Conservation (phyloP, 2,113 vertebrate species). For the Hylia prasina region DNA sequence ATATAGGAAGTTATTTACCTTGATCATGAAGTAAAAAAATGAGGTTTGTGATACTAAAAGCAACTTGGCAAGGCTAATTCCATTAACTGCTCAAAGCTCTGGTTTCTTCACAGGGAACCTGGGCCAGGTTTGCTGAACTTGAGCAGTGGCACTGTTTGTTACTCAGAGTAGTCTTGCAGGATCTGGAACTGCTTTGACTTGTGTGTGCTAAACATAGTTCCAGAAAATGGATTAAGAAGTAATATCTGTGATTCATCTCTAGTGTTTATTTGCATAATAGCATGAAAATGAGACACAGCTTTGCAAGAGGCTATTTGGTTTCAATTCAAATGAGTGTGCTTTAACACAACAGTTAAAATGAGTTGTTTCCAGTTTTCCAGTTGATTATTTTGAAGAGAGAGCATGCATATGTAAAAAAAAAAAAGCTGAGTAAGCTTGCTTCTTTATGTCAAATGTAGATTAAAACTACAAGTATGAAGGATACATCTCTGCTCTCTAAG, state of each 20-base stretch:
- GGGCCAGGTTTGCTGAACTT: fast-evolving
- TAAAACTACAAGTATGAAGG: background rate
- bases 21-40: background rate
- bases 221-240: slow-evolving; percentile 46
- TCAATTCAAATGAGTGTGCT: slow-evolving; percentile 24
- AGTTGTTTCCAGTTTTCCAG: slow-evolving; percentile 27
- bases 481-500: background rate
- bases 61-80: background rate
- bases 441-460: background rate
- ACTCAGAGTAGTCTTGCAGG: background rate
- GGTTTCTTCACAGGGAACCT: background rate
- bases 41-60: fast-evolving
- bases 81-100: background rate
- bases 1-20: background rate
- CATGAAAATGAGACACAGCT: slow-evolving; percentile 4
- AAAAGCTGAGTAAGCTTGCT: background rate
- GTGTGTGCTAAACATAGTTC: background rate
- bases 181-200: background rate
- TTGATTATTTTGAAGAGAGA: slow-evolving; percentile 28
- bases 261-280: slow-evolving; percentile 51
- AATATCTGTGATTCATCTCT: slow-evolving; percentile 26
- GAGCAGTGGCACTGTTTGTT: background rate
- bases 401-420: background rate
- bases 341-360: slow-evolving; percentile 22
- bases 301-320: background rate